Conservation (phyloP, 2,888 invertebrate species). For the Lochmaea crataegi region DNA sequence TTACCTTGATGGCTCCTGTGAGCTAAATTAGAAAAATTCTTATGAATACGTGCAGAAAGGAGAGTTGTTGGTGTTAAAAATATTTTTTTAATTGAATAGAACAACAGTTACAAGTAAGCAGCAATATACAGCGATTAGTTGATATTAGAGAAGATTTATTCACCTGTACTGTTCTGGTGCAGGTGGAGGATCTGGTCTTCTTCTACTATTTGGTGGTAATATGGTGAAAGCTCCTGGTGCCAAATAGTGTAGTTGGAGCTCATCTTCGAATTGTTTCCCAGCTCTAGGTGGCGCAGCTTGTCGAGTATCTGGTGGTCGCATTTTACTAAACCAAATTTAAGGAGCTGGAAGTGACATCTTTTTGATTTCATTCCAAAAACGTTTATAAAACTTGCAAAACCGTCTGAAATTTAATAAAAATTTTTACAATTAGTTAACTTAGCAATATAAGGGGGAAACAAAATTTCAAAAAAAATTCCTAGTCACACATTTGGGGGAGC, state of each 20-base stretch:
- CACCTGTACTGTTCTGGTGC: slow-evolving; percentile 63
- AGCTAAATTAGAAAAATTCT: slow-evolving; percentile 41
- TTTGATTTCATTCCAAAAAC: slow-evolving; percentile 43
- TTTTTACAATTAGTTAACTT: background rate
- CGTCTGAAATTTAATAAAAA: slow-evolving; percentile 13
- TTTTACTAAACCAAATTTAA: slow-evolving; percentile 45
- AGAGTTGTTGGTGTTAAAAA: background rate
- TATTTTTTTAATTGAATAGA: no score
- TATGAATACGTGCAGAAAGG: background rate
- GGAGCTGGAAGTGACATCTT: slow-evolving; percentile 38
- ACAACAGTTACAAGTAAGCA: background rate
- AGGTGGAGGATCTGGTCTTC: slow-evolving; percentile 59
- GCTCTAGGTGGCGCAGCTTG: slow-evolving; percentile 53
- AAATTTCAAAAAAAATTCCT: no score
- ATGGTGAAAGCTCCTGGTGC: slow-evolving; percentile 64
- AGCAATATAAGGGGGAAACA: no score
- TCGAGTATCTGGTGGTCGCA: slow-evolving; percentile 59
- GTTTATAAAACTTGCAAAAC: slow-evolving; percentile 3
- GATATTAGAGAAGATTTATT: background rate
- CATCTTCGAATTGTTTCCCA: slow-evolving; percentile 58
- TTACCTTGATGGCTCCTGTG: slow-evolving; percentile 44
- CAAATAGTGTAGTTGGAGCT: slow-evolving; percentile 59
- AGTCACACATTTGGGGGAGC: background rate
- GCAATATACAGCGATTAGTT: slow-evolving; percentile 15
- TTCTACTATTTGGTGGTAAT: slow-evolving; percentile 59